Evolutionary conservation across 2,113 vertebrate genomes (phyloP).

Genomic region (Rhabdomys dilectus): DNA sequence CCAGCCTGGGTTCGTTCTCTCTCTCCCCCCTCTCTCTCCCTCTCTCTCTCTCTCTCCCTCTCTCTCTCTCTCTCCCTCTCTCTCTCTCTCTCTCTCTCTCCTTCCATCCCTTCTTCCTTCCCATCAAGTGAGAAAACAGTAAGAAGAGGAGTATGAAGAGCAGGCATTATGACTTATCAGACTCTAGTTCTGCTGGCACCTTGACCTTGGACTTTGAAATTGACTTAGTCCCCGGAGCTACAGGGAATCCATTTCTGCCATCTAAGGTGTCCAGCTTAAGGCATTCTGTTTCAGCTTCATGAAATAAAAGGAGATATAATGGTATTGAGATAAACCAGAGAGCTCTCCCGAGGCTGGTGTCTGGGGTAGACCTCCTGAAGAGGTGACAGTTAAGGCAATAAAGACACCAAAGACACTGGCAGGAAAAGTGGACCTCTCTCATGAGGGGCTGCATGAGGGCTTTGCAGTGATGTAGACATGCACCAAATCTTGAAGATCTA

Average conservation of each 20-base stretch:
- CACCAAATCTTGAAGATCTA: neutral
- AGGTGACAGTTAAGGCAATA: neutral
- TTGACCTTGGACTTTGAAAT: neutral
- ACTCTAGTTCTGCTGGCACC: neutral
- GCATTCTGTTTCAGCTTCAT: neutral
- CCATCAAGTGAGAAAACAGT: neutral
- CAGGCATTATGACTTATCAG: neutral
- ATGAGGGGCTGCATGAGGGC: neutral
- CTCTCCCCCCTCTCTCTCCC: neutral
- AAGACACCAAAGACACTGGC: neutral
- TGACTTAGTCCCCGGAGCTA: neutral
- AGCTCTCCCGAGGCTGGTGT: neutral
- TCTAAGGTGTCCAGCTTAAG: neutral
- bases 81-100: too few species aligned
- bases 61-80: accelerated
- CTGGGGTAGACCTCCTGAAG: neutral
- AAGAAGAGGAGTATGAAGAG: neutral
- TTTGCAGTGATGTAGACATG: neutral
- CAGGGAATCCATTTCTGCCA: neutral
- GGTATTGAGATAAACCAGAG: neutral
- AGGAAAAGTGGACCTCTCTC: neutral
- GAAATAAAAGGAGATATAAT: neutral
- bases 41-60: too few species aligned
- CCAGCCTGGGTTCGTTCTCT: neutral
- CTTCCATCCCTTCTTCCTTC: accelerated